Evolutionary conservation across 2,888 invertebrate species (phyloP).

Genomic region (Tetramorium bicarinatum): DNA sequence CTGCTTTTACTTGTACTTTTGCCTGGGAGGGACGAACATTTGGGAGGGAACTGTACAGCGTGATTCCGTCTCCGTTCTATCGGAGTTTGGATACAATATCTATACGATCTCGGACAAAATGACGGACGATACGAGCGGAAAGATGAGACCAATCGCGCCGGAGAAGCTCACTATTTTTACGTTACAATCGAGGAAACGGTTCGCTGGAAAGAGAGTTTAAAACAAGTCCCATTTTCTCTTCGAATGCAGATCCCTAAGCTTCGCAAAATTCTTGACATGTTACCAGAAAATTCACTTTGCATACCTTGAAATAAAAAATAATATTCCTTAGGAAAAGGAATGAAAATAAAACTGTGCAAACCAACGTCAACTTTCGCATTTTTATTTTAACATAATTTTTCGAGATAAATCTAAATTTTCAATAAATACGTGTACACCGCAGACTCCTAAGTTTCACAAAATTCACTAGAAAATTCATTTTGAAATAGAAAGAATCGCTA

Average conservation of each 20-base stretch:
- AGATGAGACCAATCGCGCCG: slow-evolving; percentile 62
- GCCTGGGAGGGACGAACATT: slow-evolving; percentile 41
- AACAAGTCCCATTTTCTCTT: slow-evolving; percentile 36
- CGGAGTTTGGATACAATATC: slow-evolving; percentile 56
- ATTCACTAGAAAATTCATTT: neutral
- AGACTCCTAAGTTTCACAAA: slow-evolving; percentile 1
- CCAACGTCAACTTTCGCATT: neutral
- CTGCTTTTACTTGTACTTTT: slow-evolving; percentile 31
- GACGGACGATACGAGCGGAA: slow-evolving; percentile 54
- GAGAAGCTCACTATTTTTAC: slow-evolving; percentile 26
- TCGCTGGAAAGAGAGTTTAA: neutral
- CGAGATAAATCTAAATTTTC: neutral
- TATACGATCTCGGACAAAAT: slow-evolving; percentile 46
- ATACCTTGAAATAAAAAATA: slow-evolving; percentile 2
- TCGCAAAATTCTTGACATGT: neutral
- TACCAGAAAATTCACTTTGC: neutral
- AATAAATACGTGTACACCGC: neutral
- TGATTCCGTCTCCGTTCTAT: slow-evolving; percentile 57
- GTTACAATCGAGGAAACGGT: slow-evolving; percentile 35
- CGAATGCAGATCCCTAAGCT: neutral
- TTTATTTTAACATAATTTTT: slow-evolving; percentile 22
- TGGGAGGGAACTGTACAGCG: slow-evolving; percentile 37
- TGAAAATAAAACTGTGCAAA: neutral
- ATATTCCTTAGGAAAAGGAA: neutral
- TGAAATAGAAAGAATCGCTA: too few species aligned